Base-by-base conservation (phyloP, 92 coral and sea anemone genomes). In the Scolanthus callimorphus region DNA sequence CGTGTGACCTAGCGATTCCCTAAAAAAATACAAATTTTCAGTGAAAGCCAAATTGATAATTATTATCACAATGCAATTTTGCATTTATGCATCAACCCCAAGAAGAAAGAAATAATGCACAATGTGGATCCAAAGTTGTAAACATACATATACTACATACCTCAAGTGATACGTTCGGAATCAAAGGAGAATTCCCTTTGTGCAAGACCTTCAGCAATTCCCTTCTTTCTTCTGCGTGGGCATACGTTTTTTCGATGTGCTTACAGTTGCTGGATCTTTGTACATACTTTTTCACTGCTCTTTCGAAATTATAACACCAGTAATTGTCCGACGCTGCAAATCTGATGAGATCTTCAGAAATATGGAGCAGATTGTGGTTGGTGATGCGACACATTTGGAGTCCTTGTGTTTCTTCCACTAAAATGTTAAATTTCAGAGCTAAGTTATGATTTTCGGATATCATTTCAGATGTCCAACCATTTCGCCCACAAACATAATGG, bases 221-320 rank as follows among this genome's bases (percentile, higher is more conserved):
- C 27, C 79, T 41, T 26, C 44, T 49, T 60, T 77, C 31, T 55
- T 85, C 88, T 38, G 63, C 46, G 26, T 49, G 38, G n/a, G 94
- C 94, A 85, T 74, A 85, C 22, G 94, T 85, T 0, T 44, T 49
- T 76, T 85, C 88, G 30, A 85, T 76, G 17, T 52, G 66, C 58
- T 70, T 84, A 2, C 91, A 51, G 38, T 80, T 80, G 66, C 62
- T 74, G 46, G 92, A 62, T 24, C 24, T 80, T 49, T 85, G 79
- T 1, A 79, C 83, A 70, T 81, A 80, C 27, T 49, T 63, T 45
- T 85, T 80, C 0, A 86, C 95, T 0, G 89, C 89, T 30, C 88
- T 44, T 46, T 86, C 95, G 76, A 38, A 82, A 2, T 76, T 85
- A 15, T 79, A 85, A 73, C 89, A 82, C 95, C 89, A 86, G 27